Evolutionary conservation across 2,888 invertebrate species (phyloP).

Genomic region (Hypercompe scribonia): DNA sequence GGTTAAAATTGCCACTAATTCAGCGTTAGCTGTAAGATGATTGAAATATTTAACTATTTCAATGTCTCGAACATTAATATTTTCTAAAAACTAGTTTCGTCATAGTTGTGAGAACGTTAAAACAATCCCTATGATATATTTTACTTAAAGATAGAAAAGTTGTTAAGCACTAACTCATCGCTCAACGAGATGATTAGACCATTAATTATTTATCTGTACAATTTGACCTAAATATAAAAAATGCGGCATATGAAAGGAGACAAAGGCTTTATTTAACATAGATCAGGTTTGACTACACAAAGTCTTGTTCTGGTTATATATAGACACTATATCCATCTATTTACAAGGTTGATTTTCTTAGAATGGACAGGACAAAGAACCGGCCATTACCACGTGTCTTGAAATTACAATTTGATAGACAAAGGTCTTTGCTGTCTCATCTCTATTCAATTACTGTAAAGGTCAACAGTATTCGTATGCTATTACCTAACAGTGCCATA

Average conservation of each 20-base stretch:
- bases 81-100: too few relatives aligned
- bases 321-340: constrained; percentile 51
- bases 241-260: constrained; percentile 15
- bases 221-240: not conserved
- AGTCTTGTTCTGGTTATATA: constrained; percentile 36
- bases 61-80: too few relatives aligned
- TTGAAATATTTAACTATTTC: too few relatives aligned
- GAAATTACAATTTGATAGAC: constrained; percentile 68
- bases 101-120: not conserved
- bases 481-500: not conserved
- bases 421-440: constrained; percentile 74
- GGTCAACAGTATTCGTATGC: constrained; percentile 58
- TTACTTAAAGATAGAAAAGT: not conserved
- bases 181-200: not conserved
- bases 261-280: constrained; percentile 24
- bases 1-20: too few relatives aligned
- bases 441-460: constrained; percentile 74
- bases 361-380: constrained; percentile 64
- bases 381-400: constrained; percentile 63
- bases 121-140: not conserved
- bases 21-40: too few relatives aligned
- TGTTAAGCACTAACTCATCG: not conserved
- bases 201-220: not conserved
- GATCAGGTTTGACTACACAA: constrained; percentile 32
- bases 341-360: constrained; percentile 55